Percentiles rank a stretch among this genome's conserved stretches.
Conservation (phyloP, 1,140 invertebrate genomes). For the Scylla paramamosain region DNA sequence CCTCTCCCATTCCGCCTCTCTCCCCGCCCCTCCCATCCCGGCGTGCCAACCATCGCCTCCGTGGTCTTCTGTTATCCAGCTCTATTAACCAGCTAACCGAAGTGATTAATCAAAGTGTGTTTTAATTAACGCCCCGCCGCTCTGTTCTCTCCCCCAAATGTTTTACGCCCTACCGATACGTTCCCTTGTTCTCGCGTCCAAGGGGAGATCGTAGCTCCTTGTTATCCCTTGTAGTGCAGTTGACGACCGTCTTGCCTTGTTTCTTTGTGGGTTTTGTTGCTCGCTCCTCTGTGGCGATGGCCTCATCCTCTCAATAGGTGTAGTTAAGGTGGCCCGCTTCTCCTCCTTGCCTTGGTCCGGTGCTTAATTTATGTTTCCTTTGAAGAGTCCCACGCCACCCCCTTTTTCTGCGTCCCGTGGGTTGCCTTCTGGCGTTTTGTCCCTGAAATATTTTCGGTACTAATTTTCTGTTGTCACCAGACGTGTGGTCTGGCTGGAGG, state of each 20-base stretch:
- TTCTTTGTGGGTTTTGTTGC: neutral
- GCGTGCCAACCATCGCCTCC: neutral
- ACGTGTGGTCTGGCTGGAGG: neutral
- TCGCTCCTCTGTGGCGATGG: neutral
- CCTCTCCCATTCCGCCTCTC: neutral
- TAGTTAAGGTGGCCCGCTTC: neutral
- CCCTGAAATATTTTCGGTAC: neutral
- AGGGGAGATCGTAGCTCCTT: neutral
- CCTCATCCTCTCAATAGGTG: neutral
- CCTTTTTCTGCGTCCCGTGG: neutral
- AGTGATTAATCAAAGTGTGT: constrained; percentile 23
- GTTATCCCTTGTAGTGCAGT: neutral
- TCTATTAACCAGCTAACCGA: constrained; percentile 4
- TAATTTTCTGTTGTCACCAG: constrained; percentile 11
- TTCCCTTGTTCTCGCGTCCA: neutral
- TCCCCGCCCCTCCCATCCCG: neutral
- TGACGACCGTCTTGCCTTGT: neutral
- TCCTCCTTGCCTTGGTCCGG: neutral
- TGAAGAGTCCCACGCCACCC: neutral
- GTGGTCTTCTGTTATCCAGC: neutral
- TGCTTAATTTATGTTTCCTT: neutral
- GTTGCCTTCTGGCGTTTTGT: neutral
- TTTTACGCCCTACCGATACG: neutral
- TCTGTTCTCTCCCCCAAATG: neutral
- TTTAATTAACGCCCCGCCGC: neutral